phyloP scores from a whole-genome alignment of 2,888 invertebrate genomes.

The Amphimallon solstitiale region DNA sequence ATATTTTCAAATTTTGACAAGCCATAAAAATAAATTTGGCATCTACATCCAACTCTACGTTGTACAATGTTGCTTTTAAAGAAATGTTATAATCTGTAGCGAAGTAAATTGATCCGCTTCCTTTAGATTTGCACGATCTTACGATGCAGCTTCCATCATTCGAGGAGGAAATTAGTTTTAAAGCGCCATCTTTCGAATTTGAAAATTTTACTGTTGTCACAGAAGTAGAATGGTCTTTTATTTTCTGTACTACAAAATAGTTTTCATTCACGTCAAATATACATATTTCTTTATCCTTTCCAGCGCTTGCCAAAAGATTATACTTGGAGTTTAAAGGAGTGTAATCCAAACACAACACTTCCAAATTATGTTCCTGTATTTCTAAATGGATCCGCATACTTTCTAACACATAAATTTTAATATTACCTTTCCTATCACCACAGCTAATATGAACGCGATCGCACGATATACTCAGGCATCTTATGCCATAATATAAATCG shows the following conservation, averaged over 20 bases:
- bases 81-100: neutral
- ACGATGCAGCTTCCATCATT: slow-evolving; percentile 8
- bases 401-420: neutral
- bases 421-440: slow-evolving; percentile 7
- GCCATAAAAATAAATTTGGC: slow-evolving; percentile 12
- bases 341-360: slow-evolving; percentile 13
- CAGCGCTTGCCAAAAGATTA: slow-evolving; percentile 11
- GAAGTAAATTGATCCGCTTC: neutral
- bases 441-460: slow-evolving; percentile 12
- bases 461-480: slow-evolving; percentile 3
- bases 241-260: slow-evolving; percentile 1
- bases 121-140: neutral
- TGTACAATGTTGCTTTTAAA: neutral
- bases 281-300: slow-evolving; percentile 18
- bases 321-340: slow-evolving; percentile 1
- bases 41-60: neutral
- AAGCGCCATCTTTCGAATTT: neutral
- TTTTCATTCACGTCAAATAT: slow-evolving; percentile 9
- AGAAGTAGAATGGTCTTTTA: slow-evolving; percentile 14
- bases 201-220: slow-evolving; percentile 13
- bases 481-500: slow-evolving; percentile 4
- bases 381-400: neutral
- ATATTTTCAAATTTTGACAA: slow-evolving; percentile 20
- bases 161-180: neutral
- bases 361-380: neutral